Base-by-base conservation (phyloP, 1,140 invertebrate genomes). In the Mercenaria mercenaria region DNA sequence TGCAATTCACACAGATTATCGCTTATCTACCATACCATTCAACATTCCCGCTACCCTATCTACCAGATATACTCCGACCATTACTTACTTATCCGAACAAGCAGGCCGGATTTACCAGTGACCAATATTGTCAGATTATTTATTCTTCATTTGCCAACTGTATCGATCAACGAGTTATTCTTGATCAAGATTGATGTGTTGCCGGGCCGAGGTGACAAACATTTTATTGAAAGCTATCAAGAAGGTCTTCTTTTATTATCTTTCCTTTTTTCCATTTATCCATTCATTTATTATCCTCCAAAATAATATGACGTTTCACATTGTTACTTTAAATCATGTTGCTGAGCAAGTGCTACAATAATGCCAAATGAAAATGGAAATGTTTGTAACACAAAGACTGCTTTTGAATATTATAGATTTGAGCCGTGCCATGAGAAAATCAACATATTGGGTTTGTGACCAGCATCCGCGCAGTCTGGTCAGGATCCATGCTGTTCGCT, bases 91-190 rank as follows among this genome's bases (percentile, higher is more conserved):
- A 39, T 69, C 67, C n/a, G 32, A 37, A 72, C 74, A 77, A 77
- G 39, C 47, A 77, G 20, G 64, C 6, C 13, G 81, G 81, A 69
- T 50, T 84, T 84, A 29, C 13, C 26, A 23, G 32, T 47, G 61
- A 32, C 61, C 64, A 84, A 84, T 84, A 84, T 72, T 69, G 26
- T 39, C 61, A 84, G 81, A 84, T 84, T 84, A 84, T 84, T 84
- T 84, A 64, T 84, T 84, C 72, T 84, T 84, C 81, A 84, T 84
- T 84, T 84, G 81, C 56, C 81, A 64, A 61, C n/a, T 50, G 29
- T 88, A 88, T 80, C 43, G 86, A 88, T 88, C 43, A 20, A 1
- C 8, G 6, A 18, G 56, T 61, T 86, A 61, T 77, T 20, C 32
- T 59, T 41, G 34, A 77, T 61, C 69, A 59, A 77, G 84, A 86